Evolutionary conservation across 2,888 invertebrate species (phyloP).

Genomic region (Lasius fuliginosus): DNA sequence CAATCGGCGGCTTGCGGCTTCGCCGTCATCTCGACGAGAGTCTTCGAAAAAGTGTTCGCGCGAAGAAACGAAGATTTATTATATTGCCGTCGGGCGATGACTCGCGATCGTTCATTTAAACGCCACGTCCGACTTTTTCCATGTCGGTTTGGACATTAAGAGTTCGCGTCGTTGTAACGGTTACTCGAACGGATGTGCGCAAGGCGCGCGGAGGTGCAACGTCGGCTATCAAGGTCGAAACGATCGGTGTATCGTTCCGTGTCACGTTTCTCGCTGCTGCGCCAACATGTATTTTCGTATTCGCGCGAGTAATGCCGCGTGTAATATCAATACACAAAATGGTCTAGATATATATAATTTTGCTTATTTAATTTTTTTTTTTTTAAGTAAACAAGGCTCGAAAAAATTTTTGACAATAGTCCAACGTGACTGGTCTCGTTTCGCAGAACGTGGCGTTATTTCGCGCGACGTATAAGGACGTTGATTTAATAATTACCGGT

Average conservation of each 20-base stretch:
- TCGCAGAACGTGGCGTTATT: neutral
- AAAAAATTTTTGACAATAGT: neutral
- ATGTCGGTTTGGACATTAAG: constrained; percentile 3
- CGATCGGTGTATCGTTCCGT: constrained; percentile 20
- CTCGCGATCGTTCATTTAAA: constrained; percentile 25
- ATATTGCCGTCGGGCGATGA: constrained; percentile 27
- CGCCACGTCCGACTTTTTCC: constrained; percentile 5
- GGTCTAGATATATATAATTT: neutral
- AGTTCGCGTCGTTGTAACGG: constrained; percentile 41
- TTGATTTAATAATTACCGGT: constrained; percentile 26
- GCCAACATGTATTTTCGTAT: constrained; percentile 1
- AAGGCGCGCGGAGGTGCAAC: constrained; percentile 26
- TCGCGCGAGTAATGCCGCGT: neutral
- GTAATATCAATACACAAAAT: neutral
- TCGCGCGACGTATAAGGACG: constrained; percentile 3
- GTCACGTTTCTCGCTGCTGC: constrained; percentile 17
- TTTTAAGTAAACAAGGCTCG: neutral
- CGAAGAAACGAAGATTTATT: constrained; percentile 24
- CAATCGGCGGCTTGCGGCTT: constrained; percentile 54
- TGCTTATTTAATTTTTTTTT: neutral
- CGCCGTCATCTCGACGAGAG: neutral
- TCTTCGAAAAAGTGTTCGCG: neutral
- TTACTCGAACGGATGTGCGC: constrained; percentile 32
- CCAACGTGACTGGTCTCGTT: neutral
- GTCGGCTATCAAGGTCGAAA: constrained; percentile 29